phyloP scores from a whole-genome alignment of 35 echinoderm and acorn worm genomes.

The Stichopus chloronotus region DNA sequence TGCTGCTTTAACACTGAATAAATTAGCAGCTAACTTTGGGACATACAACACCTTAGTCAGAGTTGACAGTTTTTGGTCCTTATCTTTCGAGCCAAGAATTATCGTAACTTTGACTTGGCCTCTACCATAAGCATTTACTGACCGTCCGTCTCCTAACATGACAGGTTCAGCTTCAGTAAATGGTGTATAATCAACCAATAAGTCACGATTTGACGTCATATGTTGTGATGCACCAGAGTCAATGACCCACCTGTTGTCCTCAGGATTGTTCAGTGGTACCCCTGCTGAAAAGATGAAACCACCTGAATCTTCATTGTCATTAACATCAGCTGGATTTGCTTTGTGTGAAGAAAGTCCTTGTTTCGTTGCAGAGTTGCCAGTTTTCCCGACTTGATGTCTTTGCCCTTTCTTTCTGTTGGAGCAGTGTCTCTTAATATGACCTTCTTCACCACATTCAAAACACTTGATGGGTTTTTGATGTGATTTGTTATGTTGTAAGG shows the following conservation, averaged over 20 bases:
- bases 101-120: not conserved
- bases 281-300: too few species aligned
- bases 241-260: not conserved
- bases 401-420: not conserved
- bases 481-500: not conserved
- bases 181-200: not conserved
- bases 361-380: too few species aligned
- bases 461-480: not conserved
- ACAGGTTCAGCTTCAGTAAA: slow-evolving; percentile 3
- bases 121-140: not conserved
- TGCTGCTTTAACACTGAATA: slow-evolving; percentile 20
- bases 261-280: not conserved
- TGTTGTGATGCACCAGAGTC: not conserved
- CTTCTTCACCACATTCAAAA: not conserved
- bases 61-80: not conserved
- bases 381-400: too few species aligned
- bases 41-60: not conserved
- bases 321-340: too few species aligned
- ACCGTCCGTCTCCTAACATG: not conserved
- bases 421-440: not conserved
- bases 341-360: too few species aligned
- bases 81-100: not conserved
- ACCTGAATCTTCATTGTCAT: too few species aligned
- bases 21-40: slow-evolving; percentile 23
- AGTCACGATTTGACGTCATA: not conserved